Conservation (phyloP, 2,113 vertebrate genomes). For the Grammomys surdaster region DNA sequence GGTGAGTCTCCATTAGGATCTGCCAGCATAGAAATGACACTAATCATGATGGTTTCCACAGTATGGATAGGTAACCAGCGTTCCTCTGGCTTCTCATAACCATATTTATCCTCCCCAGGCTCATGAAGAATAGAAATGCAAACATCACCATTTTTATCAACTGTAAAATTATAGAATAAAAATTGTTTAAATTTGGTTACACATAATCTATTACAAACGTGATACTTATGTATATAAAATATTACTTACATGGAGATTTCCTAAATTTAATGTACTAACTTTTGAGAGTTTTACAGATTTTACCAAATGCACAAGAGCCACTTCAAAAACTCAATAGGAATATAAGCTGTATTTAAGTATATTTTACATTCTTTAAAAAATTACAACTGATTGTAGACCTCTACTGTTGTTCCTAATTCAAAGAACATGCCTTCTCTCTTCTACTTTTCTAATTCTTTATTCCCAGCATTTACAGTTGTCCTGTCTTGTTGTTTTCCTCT, state of each 20-base stretch:
- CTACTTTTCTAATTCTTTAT: not conserved
- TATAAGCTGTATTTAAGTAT: not conserved
- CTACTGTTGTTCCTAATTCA: not conserved
- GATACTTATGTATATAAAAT: conserved; percentile 11
- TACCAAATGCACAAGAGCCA: conserved; percentile 20
- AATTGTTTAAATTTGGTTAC: conserved; percentile 11
- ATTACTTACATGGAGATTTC: conserved; percentile 24
- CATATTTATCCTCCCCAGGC: conserved; percentile 99
- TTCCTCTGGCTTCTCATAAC: conserved; percentile 99
- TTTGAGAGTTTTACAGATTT: conserved; percentile 9
- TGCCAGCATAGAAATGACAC: conserved; percentile 99
- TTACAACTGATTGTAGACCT: not conserved
- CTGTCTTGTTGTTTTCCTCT: not conserved
- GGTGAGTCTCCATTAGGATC: conserved; percentile 99
- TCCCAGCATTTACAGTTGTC: not conserved
- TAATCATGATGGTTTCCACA: conserved; percentile 99
- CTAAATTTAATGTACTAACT: conserved; percentile 25
- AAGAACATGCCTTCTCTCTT: not conserved
- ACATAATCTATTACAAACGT: not conserved
- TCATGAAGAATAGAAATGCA: conserved; percentile 99
- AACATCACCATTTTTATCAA: conserved; percentile 99
- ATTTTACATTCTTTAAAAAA: not conserved
- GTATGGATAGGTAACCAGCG: conserved; percentile 99
- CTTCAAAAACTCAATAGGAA: not conserved
- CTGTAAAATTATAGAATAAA: conserved; percentile 86